Evolutionary conservation across 1,140 invertebrate genomes (phyloP), one percentile per base, ranked within the genome.

Genomic region (Lethrus apterus): DNA sequence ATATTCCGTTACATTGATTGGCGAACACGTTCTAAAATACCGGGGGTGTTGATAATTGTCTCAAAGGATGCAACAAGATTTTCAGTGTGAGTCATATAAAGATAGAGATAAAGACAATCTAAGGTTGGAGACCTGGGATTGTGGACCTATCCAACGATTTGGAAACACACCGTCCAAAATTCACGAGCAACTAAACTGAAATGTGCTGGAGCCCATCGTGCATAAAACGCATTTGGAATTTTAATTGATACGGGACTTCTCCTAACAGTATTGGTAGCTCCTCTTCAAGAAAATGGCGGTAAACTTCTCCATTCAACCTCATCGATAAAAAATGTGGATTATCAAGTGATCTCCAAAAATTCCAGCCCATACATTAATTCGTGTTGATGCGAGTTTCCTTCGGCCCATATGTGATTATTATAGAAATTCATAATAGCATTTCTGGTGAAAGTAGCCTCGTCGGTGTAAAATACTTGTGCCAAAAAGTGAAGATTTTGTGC

Each of bases 371-470:
- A 41, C 21, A 2, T 41, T 15, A 64, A 58, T 33, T 51, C 55
- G 53, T 64, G n/a, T n/a, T n/a, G n/a, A n/a, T n/a, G 50, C 31
- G 63, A 61, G 56, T 70, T 71, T 54, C 63, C 60, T 18, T 52
- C 48, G 14, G 59, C 53, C 61, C 64, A 70, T 20, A 54, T 41
- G 41, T 71, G 63, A 32, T 58, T 46, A 46, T 70, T 70, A 38
- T 68, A 66, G 10, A 62, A 48, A 51, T 70, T 69, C 21, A 64
- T 53, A 40, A 60, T 55, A 8, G 57, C 60, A 26, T 57, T 50
- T 52, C 58, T 51, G 32, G 20, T 23, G 36, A 41, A 23, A 23
- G 36, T 24, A 41, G 21, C 20, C 21, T 24, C 19, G 11, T 24
- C 21, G 19, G 36, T 41, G 19, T 7, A 41, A 21, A 41, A 41